These are phyloP conservation scores for Stegodyphus mimosarum DNA, from an alignment of 1,140 invertebrate genomes.

Conservation along the genomic window DNA sequence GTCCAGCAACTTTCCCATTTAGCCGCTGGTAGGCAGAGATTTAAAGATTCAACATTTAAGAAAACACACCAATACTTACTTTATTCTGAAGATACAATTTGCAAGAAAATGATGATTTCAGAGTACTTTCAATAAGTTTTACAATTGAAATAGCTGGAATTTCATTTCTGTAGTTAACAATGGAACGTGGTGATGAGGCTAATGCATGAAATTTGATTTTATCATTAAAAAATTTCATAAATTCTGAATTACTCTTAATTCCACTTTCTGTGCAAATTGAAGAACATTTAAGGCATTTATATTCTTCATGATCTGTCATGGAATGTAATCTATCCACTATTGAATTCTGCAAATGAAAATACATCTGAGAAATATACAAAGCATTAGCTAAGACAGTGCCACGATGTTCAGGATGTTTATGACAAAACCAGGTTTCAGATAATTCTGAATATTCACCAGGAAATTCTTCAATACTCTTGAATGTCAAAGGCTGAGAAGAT, in stretches of 20 bases:
- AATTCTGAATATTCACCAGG: not conserved
- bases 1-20: too few species aligned
- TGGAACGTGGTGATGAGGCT: not conserved
- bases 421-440: constrained; percentile 2
- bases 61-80: not conserved
- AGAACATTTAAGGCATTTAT: not conserved
- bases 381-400: not conserved
- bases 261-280: not conserved
- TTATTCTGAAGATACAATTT: constrained; percentile 11
- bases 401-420: not conserved
- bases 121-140: not conserved
- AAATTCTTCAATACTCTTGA: not conserved
- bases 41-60: too few species aligned
- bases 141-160: not conserved
- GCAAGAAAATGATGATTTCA: not conserved
- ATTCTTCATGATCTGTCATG: not conserved
- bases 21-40: too few species aligned
- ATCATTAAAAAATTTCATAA: not conserved
- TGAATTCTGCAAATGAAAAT: not conserved
- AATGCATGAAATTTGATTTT: not conserved
- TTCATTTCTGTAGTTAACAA: not conserved
- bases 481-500: not conserved
- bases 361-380: not conserved
- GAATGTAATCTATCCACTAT: not conserved
- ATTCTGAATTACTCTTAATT: not conserved